Evolutionary conservation across 2,113 vertebrate genomes (phyloP).

Genomic region (Larimichthys crocea): DNA sequence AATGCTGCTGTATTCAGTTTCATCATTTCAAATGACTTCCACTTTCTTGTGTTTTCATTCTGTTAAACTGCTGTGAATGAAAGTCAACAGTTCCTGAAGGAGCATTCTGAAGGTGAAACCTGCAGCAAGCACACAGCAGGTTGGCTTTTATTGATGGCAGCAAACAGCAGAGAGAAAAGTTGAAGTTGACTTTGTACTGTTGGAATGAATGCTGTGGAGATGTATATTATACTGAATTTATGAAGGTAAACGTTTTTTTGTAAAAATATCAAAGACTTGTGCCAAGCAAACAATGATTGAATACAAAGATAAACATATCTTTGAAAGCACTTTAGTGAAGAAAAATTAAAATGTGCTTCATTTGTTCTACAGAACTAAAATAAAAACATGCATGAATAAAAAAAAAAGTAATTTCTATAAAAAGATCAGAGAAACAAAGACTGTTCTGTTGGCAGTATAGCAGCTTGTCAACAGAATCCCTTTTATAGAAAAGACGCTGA

Average conservation of each 20-base stretch:
- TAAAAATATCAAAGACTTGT: not conserved
- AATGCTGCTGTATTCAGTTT: not conserved
- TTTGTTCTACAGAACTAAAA: conserved; percentile 9
- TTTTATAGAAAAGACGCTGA: conserved; percentile 14
- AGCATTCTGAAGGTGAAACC: not conserved
- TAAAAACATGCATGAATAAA: not conserved
- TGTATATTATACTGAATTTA: not conserved
- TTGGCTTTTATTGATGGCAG: not conserved
- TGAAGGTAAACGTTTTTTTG: not conserved
- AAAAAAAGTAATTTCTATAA: not conserved
- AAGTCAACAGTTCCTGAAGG: not conserved
- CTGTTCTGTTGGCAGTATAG: conserved; percentile 13
- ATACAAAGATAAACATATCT: not conserved
- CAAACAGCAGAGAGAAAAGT: not conserved
- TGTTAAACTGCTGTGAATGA: not conserved
- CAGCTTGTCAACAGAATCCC: conserved; percentile 11
- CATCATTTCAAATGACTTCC: not conserved
- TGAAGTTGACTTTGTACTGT: not conserved
- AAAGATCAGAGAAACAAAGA: not conserved
- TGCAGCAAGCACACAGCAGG: not conserved
- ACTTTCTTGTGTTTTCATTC: no score
- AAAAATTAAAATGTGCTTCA: not conserved
- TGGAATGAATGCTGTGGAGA: not conserved
- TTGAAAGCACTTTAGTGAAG: conserved; percentile 2
- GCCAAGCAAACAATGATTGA: not conserved